Conservation (phyloP, 2,113 vertebrate genomes). For the Elachura formosa region DNA sequence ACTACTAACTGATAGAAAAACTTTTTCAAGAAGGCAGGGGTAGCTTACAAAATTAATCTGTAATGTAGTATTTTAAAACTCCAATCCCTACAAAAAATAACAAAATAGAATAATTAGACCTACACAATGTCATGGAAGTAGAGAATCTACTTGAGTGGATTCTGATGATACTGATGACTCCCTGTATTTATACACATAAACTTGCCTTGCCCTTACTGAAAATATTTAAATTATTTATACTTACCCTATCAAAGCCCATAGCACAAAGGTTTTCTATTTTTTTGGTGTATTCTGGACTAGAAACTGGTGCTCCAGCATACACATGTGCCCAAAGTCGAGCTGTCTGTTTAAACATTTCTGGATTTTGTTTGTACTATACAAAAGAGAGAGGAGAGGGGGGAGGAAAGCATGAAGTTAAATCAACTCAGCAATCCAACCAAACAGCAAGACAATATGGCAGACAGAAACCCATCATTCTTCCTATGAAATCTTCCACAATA, state of each 20-base stretch:
- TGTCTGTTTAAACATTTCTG: conserved; percentile 99
- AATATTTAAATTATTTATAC: conserved; percentile 33
- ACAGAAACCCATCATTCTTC: not conserved
- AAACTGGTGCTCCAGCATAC: conserved; percentile 92
- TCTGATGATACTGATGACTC: not conserved
- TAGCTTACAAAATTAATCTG: not conserved
- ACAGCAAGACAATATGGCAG: not conserved
- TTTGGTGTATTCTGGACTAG: conserved; percentile 93
- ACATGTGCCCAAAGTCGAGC: conserved; percentile 95
- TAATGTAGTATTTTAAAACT: not conserved
- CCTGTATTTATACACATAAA: not conserved
- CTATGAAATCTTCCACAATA: not conserved
- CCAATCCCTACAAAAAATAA: not conserved
- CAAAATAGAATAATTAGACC: not conserved
- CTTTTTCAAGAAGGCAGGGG: not conserved
- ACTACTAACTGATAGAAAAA: not conserved
- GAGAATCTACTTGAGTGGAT: not conserved
- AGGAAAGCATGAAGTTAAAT: conserved; percentile 5
- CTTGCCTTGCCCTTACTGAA: not conserved
- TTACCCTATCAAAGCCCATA: conserved; percentile 99
- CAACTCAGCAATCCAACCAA: not conserved
- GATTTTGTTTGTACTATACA: conserved; percentile 96
- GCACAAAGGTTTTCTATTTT: conserved; percentile 99
- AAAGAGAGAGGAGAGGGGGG: not conserved
- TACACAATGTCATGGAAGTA: not conserved